These are phyloP conservation scores for Vireo griseus DNA, from an alignment of 2,797 vertebrate species.

Conservation along the genomic window DNA sequence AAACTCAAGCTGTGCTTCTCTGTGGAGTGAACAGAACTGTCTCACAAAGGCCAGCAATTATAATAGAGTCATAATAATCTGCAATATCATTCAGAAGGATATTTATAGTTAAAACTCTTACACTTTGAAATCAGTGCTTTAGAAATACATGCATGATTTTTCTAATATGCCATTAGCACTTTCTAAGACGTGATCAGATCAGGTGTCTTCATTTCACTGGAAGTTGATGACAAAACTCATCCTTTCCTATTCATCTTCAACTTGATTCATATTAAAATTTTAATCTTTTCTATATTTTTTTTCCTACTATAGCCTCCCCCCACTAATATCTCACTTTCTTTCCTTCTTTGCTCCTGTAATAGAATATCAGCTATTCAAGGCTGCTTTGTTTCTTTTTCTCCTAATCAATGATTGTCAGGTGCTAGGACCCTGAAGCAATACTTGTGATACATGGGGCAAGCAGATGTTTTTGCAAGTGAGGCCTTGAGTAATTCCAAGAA, in stretches of 20 bases:
- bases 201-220: background rate
- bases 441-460: background rate
- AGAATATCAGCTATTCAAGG: background rate
- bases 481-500: background rate
- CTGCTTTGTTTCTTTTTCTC: accelerated
- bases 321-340: background rate
- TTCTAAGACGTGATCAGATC: background rate
- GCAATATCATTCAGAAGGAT: background rate
- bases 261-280: background rate
- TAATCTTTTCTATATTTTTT: background rate
- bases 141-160: background rate
- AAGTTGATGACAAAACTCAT: background rate
- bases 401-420: background rate
- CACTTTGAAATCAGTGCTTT: background rate
- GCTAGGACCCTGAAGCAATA: background rate
- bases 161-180: background rate
- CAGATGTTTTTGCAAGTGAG: background rate
- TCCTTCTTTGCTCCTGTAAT: background rate
- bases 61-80: no score
- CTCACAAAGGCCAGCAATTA: background rate
- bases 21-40: background rate
- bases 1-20: background rate
- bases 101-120: background rate
- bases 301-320: accelerated
- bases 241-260: background rate